Percentiles rank a stretch among this genome's conserved stretches.
Evolutionary conservation across 2,797 vertebrate species (phyloP).

Genomic region (Helarctos malayanus): DNA sequence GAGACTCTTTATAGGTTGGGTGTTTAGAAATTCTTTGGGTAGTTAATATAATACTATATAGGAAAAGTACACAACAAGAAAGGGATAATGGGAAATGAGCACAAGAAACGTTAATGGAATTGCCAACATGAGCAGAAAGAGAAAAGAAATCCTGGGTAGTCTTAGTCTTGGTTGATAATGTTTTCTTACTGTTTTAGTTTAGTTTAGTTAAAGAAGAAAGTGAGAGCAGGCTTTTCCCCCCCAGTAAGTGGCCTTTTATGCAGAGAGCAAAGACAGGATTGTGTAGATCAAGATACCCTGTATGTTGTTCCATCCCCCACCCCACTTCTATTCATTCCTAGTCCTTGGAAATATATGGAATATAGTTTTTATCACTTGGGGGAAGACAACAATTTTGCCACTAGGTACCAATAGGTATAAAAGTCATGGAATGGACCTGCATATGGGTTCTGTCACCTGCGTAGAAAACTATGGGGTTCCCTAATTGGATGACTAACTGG

Average conservation of each 20-base stretch:
- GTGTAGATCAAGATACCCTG: not conserved
- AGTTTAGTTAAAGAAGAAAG: not conserved
- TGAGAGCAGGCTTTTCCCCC: not conserved
- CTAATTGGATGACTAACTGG: not conserved
- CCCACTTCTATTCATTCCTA: not conserved
- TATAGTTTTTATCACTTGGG: not conserved
- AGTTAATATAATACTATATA: not conserved
- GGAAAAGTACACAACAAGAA: conserved; percentile 5
- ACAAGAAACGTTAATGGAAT: not conserved
- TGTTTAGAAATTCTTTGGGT: not conserved
- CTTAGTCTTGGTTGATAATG: not conserved
- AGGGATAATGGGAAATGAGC: not conserved
- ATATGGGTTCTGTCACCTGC: not conserved
- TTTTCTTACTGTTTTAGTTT: not conserved
- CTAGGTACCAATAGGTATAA: not conserved
- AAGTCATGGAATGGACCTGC: not conserved
- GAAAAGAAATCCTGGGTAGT: not conserved
- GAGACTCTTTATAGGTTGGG: not conserved
- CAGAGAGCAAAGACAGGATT: not conserved
- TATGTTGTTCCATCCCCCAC: not conserved
- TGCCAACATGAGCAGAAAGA: not conserved
- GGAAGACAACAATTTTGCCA: not conserved
- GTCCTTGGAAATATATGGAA: not conserved
- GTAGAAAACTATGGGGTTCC: not conserved
- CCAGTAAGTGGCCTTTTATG: not conserved